These are phyloP conservation scores for Ormyrus nitidulus DNA, from an alignment of 2,888 invertebrate species.

Conservation along the genomic window DNA sequence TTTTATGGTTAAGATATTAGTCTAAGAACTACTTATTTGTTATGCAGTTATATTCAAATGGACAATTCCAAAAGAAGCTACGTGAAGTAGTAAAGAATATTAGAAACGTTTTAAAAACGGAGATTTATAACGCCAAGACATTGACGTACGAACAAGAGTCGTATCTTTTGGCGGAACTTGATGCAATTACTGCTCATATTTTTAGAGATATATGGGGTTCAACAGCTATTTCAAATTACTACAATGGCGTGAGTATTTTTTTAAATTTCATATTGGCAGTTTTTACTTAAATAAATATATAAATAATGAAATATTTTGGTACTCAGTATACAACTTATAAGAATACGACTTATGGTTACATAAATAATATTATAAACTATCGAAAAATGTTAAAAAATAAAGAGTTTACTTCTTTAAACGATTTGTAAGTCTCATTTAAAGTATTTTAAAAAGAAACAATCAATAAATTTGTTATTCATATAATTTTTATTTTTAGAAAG, in stretches of 20 bases:
- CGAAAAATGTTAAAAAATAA: constrained; percentile 14
- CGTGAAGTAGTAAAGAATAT: no score
- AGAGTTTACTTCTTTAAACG: background rate
- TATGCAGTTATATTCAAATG: no score
- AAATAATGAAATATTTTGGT: background rate
- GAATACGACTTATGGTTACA: background rate
- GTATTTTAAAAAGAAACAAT: background rate
- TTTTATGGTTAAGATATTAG: background rate
- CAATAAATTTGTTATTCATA: background rate
- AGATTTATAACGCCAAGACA: background rate
- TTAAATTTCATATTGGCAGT: background rate
- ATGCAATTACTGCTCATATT: background rate
- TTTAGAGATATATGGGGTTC: background rate
- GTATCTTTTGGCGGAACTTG: constrained; percentile 6
- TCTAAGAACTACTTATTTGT: no score
- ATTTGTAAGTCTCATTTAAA: background rate
- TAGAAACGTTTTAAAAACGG: no score
- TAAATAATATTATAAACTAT: constrained; percentile 5
- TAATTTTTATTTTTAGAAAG: background rate
- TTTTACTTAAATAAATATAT: background rate
- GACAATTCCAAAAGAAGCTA: no score
- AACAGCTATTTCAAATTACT: background rate
- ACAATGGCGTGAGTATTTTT: background rate
- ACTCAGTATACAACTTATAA: background rate
- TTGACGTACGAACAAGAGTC: background rate